Evolutionary conservation across 2,797 vertebrate species (phyloP).

Genomic region (Morelia viridis): DNA sequence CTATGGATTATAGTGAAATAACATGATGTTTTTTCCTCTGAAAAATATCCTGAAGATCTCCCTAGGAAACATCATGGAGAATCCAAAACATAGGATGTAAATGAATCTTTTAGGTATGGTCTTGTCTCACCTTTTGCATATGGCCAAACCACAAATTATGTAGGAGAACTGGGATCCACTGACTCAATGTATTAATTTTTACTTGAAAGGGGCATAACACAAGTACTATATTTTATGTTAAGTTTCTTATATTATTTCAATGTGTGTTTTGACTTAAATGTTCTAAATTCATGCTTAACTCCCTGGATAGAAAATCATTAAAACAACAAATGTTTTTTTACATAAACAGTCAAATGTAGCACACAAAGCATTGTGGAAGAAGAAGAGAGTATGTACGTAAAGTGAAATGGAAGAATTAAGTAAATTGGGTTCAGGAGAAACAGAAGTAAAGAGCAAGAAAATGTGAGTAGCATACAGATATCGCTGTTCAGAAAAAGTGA

Average conservation of each 20-base stretch:
- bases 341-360: background rate
- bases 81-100: background rate
- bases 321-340: background rate
- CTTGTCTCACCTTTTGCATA: background rate
- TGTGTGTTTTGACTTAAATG: background rate
- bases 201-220: background rate
- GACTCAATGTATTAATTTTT: background rate
- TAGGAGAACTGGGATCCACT: background rate
- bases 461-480: background rate
- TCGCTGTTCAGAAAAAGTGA: background rate
- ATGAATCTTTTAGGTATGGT: background rate
- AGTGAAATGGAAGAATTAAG: background rate
- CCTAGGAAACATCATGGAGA: background rate
- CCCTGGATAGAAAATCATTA: background rate
- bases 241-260: background rate
- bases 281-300: background rate
- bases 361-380: background rate
- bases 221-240: background rate
- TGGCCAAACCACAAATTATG: background rate
- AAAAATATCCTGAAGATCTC: background rate
- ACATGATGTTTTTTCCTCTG: background rate
- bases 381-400: background rate
- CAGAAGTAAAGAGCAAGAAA: background rate
- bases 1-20: background rate
- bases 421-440: background rate